These are phyloP conservation scores for Leptosomus discolor DNA, from an alignment of 2,113 vertebrate genomes.

Conservation along the genomic window DNA sequence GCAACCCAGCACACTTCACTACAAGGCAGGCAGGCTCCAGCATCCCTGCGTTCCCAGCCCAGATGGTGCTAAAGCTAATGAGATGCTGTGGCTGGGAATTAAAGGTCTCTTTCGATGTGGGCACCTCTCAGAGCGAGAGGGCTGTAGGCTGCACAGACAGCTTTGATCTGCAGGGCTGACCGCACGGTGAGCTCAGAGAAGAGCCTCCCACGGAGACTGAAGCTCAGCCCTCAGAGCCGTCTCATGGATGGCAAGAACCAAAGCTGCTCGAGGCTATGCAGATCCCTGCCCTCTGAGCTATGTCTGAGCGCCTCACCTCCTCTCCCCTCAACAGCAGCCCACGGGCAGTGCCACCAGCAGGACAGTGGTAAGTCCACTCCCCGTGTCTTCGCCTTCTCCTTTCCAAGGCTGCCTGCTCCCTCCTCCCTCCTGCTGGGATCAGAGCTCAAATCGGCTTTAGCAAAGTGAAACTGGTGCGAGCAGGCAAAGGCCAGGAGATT, in stretches of 20 bases:
- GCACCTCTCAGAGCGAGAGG: neutral
- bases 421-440: slow-evolving; percentile 36
- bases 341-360: neutral
- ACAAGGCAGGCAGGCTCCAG: neutral
- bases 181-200: neutral
- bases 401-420: neutral
- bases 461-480: slow-evolving; percentile 68
- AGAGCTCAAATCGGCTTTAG: slow-evolving; percentile 69
- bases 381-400: neutral
- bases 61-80: neutral
- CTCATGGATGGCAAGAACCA: neutral
- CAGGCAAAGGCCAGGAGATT: slow-evolving; percentile 68
- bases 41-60: neutral
- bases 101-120: neutral
- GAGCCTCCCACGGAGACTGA: neutral
- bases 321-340: neutral
- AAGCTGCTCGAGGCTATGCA: neutral
- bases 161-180: neutral
- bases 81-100: neutral
- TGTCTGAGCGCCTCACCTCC: neutral
- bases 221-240: neutral
- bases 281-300: neutral
- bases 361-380: neutral
- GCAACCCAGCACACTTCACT: neutral
- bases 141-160: neutral